Percentiles rank a stretch among this genome's conserved stretches.
phyloP scores from a whole-genome alignment of 2,113 vertebrate species.

The Danionella cerebrum region DNA sequence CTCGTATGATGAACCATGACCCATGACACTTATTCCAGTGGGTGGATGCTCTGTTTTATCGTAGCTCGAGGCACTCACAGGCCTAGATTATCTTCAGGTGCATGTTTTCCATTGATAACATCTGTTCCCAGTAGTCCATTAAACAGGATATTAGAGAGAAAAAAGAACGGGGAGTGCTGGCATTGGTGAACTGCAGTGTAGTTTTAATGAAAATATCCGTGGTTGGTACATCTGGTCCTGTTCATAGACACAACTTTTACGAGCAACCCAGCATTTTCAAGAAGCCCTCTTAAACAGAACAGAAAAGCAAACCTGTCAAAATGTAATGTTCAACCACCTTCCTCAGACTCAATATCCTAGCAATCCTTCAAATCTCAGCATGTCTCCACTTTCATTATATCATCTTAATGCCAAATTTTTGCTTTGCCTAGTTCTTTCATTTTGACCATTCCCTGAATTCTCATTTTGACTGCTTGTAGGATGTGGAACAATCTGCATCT shows the following conservation, averaged over 20 bases:
- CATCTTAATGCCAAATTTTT: no score
- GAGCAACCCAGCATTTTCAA: neutral
- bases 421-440: no score
- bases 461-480: no score
- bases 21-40: slow-evolving; percentile 42
- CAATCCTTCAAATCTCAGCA: no score
- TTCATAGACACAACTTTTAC: slow-evolving; percentile 3
- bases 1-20: slow-evolving; percentile 45
- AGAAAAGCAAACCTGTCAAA: no score
- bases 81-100: slow-evolving; percentile 9
- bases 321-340: no score
- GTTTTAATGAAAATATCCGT: slow-evolving; percentile 43
- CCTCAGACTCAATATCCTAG: no score
- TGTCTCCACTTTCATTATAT: no score
- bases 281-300: neutral
- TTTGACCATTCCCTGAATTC: no score
- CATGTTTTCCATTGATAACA: slow-evolving; percentile 17
- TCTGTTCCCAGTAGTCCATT: slow-evolving; percentile 39
- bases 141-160: slow-evolving; percentile 51
- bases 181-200: slow-evolving; percentile 44
- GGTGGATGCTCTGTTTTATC: slow-evolving; percentile 13
- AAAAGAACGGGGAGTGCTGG: slow-evolving; percentile 26
- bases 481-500: no score
- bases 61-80: slow-evolving; percentile 3
- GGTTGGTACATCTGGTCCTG: slow-evolving; percentile 21